Conservation (phyloP, 2,113 vertebrate species). For the Vimba vimba region DNA sequence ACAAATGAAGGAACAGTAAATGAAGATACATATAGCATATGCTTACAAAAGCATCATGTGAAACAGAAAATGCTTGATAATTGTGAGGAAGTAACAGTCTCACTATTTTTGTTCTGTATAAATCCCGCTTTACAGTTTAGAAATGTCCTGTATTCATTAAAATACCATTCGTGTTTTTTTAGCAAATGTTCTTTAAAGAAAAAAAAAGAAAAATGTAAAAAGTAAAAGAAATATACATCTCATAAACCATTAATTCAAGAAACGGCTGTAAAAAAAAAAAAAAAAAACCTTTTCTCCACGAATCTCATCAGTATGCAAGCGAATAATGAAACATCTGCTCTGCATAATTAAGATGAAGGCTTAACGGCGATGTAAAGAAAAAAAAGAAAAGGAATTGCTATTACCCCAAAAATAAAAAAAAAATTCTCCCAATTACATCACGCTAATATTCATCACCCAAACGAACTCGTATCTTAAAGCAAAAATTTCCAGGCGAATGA, state of each 20-base stretch:
- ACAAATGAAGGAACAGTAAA: not conserved
- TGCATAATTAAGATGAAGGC: conserved; percentile 61
- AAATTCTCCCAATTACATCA: conserved; percentile 44
- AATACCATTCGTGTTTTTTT: not conserved
- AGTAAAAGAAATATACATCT: not conserved
- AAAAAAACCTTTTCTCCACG: conserved; percentile 33
- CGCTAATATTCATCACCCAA: conserved; percentile 42
- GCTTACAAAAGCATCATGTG: not conserved
- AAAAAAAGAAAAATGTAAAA: not conserved
- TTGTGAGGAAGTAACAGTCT: not conserved
- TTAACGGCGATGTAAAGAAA: conserved; percentile 44
- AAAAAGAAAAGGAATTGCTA: conserved; percentile 44
- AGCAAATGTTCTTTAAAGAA: not conserved
- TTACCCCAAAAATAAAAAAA: conserved; percentile 51
- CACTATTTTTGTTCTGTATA: not conserved
- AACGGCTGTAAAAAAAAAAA: conserved; percentile 38
- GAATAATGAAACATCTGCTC: conserved; percentile 59
- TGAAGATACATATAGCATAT: not conserved
- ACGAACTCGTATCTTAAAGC: conserved; percentile 55
- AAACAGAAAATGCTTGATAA: not conserved
- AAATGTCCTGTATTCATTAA: not conserved
- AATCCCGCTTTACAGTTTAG: not conserved
- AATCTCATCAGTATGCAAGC: conserved; percentile 59
- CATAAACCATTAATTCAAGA: conserved; percentile 26
- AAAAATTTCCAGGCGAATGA: conserved; percentile 29